phyloP scores from a whole-genome alignment of 2,113 vertebrate species.

The Gobio gobio region DNA sequence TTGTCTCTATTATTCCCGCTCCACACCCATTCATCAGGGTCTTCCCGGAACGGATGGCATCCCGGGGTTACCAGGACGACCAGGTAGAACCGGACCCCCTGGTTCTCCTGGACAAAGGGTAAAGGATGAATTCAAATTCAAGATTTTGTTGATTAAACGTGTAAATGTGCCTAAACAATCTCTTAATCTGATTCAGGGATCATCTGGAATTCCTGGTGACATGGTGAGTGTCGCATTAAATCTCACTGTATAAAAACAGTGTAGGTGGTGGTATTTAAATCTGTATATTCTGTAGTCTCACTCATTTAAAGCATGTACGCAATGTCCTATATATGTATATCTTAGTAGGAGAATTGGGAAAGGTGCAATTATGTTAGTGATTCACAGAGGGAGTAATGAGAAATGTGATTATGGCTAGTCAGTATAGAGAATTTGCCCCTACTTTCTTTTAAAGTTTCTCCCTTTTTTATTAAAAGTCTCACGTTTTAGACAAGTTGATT shows the following conservation, averaged over 20 bases:
- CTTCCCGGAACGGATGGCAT: constrained; percentile 84
- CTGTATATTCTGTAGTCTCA: neutral
- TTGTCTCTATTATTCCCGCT: neutral
- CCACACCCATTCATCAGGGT: constrained; percentile 72
- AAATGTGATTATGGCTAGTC: neutral
- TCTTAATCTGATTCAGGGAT: constrained; percentile 72
- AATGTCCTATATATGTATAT: neutral
- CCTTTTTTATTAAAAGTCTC: neutral
- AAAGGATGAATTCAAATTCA: constrained; percentile 35
- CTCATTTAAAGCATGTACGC: neutral
- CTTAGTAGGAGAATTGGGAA: constrained; percentile 12
- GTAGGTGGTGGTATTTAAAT: constrained; percentile 3
- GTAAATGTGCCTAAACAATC: neutral
- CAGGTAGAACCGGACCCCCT: constrained; percentile 82
- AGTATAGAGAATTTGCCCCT: neutral
- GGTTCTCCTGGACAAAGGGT: constrained; percentile 83
- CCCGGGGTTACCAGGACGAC: constrained; percentile 86
- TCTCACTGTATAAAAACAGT: neutral
- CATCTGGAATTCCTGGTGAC: constrained; percentile 78
- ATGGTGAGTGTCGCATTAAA: constrained; percentile 64
- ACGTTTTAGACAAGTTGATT: neutral
- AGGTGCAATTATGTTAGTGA: constrained; percentile 33
- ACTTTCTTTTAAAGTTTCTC: neutral
- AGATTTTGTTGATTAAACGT: neutral
- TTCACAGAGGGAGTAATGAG: neutral